A percentile compares a stretch with the other conserved stretches of the same genome.
Conservation (phyloP, 2,888 invertebrate species). For the Caenorhabditis virilis region DNA sequence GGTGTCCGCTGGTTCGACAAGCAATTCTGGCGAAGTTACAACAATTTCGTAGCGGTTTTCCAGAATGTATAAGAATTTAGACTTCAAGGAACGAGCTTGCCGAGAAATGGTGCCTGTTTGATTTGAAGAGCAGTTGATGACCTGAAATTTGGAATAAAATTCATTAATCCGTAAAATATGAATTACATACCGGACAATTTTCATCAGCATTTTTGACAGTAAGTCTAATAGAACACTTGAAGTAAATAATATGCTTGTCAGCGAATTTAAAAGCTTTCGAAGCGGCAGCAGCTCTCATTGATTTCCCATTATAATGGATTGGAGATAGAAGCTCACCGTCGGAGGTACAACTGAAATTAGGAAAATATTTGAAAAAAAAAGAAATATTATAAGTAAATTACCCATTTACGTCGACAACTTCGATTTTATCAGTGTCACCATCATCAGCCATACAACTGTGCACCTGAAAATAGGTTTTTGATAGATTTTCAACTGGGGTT, state of each 20-base stretch:
- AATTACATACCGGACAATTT: constrained; percentile 25
- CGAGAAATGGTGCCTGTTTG: constrained; percentile 9
- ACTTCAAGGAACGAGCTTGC: no score
- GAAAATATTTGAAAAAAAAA: no score
- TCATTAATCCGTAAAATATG: no score
- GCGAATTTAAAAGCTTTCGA: constrained; percentile 37
- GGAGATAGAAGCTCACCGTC: constrained; percentile 31
- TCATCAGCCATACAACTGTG: constrained; percentile 33
- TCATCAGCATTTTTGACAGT: constrained; percentile 20
- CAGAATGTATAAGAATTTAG: no score
- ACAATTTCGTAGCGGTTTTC: constrained; percentile 16
- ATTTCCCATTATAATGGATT: constrained; percentile 22
- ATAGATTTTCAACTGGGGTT: background rate
- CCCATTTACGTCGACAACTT: constrained; percentile 31
- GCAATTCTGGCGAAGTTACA: constrained; percentile 21
- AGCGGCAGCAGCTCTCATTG: constrained; percentile 31
- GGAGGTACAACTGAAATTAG: constrained; percentile 14
- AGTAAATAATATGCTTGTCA: constrained; percentile 30
- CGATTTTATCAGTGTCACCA: constrained; percentile 17
- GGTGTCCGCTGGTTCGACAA: constrained; percentile 20
- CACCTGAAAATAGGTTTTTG: constrained; percentile 6
- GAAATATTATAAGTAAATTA: background rate
- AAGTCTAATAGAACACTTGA: constrained; percentile 35
- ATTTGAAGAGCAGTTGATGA: constrained; percentile 19
- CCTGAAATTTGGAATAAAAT: constrained; percentile 5